Percentiles rank a stretch among this genome's conserved stretches.
Conservation (phyloP, 2,888 invertebrate species). For the Melanostoma scalare region DNA sequence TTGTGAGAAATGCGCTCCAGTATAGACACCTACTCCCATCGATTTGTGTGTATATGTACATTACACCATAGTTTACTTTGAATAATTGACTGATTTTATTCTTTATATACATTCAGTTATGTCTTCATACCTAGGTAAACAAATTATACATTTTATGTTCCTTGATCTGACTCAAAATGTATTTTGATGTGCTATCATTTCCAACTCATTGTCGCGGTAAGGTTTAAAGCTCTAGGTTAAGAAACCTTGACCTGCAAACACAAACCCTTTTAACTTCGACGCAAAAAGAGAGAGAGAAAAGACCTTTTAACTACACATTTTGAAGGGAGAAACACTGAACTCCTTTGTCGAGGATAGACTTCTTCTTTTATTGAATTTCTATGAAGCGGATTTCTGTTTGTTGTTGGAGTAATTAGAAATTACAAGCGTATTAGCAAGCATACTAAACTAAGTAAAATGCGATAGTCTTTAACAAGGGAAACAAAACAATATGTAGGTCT, state of each 20-base stretch:
- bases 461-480: slow-evolving; percentile 65
- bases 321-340: slow-evolving; percentile 5
- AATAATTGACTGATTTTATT: no score
- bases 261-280: background rate
- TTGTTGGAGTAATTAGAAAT: slow-evolving; percentile 53
- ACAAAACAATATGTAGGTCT: slow-evolving; percentile 71
- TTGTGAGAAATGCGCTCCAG: no score
- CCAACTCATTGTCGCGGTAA: no score
- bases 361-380: background rate
- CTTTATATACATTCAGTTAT: no score
- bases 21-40: no score
- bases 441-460: slow-evolving; percentile 47
- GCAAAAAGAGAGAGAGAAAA: background rate
- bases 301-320: slow-evolving; percentile 7
- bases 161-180: no score
- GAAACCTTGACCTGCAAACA: slow-evolving; percentile 25
- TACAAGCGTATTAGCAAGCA: slow-evolving; percentile 61
- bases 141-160: no score
- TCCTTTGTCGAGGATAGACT: slow-evolving; percentile 29
- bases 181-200: no score
- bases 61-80: no score
- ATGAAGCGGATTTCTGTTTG: slow-evolving; percentile 2
- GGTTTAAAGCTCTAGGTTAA: background rate
- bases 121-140: no score
- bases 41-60: no score